phyloP scores from a whole-genome alignment of 2,113 vertebrate genomes.

The Stigmatopora argus region DNA sequence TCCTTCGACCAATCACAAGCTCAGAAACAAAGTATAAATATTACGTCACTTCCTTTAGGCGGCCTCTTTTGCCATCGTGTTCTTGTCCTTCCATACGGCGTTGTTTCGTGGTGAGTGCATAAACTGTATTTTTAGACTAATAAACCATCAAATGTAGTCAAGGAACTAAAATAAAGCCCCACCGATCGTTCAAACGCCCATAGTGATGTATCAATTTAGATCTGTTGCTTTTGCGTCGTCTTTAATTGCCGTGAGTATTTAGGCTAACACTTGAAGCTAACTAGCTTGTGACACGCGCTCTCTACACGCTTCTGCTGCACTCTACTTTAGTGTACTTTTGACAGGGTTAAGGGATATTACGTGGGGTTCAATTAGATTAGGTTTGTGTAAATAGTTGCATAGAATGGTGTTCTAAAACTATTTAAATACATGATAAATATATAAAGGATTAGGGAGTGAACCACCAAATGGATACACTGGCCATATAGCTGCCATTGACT shows the following conservation, averaged over 20 bases:
- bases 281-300: conserved; percentile 47
- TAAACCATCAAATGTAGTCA: accelerated
- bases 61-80: conserved; percentile 67
- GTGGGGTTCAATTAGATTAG: too few relatives aligned
- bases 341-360: neutral
- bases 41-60: accelerated
- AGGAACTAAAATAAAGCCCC: accelerated
- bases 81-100: conserved; percentile 77
- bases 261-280: conserved; percentile 43
- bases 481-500: too few relatives aligned
- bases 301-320: neutral
- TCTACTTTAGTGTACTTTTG: neutral
- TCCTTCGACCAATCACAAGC: conserved; percentile 48
- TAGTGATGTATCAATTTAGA: accelerated
- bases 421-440: too few relatives aligned
- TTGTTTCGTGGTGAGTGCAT: conserved; percentile 80
- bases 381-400: too few relatives aligned
- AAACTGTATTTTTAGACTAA: accelerated
- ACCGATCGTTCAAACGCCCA: accelerated
- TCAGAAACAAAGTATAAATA: conserved; percentile 42
- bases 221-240: accelerated
- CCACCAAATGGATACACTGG: too few relatives aligned
- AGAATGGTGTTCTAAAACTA: too few relatives aligned
- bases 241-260: accelerated
- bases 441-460: too few relatives aligned